These are phyloP conservation scores for Calidris pygmaea DNA, from an alignment of 2,113 vertebrate species.

Conservation along the genomic window DNA sequence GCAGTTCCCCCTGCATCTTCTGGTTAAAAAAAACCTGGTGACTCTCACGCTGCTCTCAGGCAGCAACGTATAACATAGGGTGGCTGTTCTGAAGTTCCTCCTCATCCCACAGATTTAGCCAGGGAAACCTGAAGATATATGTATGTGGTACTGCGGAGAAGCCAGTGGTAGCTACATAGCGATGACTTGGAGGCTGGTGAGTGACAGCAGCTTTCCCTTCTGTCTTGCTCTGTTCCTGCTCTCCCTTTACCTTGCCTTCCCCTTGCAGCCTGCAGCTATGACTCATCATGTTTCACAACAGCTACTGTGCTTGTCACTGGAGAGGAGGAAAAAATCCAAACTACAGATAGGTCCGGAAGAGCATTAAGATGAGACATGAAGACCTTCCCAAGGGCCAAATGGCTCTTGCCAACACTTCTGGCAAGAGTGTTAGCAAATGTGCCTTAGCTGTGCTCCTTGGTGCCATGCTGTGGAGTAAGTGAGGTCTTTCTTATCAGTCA, in stretches of 20 bases:
- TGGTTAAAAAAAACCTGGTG: neutral
- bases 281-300: constrained; percentile 29
- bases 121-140: neutral
- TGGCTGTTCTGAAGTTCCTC: neutral
- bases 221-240: neutral
- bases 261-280: neutral
- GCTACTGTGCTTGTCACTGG: neutral
- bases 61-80: neutral
- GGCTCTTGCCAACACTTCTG: neutral
- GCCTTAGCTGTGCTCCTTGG: neutral
- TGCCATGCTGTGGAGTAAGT: neutral
- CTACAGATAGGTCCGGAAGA: neutral
- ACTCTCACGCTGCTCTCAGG: neutral
- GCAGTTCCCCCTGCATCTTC: neutral
- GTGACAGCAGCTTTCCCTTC: neutral
- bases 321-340: constrained; percentile 5
- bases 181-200: neutral
- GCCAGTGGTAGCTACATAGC: neutral
- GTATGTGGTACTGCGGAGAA: neutral
- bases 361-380: neutral
- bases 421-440: neutral
- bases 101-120: neutral
- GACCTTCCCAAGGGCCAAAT: neutral
- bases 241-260: neutral
- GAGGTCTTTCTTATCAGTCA: neutral